Evolutionary conservation across 2,113 vertebrate species (phyloP), one percentile per base, ranked within the genome.

Genomic region (Mesoclemmys tuberculata): DNA sequence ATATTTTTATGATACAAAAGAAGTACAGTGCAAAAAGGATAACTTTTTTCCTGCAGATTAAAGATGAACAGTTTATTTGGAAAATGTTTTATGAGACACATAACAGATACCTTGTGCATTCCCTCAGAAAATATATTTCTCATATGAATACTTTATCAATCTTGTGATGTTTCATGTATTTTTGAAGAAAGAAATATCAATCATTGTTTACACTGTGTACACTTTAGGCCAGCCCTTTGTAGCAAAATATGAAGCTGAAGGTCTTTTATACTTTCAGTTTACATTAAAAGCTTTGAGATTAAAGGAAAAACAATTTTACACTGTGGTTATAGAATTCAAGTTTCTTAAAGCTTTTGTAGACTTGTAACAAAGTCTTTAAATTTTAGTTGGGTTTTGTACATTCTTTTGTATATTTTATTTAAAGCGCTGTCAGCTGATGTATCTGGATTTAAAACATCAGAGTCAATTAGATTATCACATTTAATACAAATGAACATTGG

Each of bases 321-420:
- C 98, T 98, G 98, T 98, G 98, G 97, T 98, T 98, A 98, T 98
- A 91, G 97, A 98, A 98, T 98, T 98, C 97, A 98, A 98, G 98
- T 98, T 98, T 98, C 98, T 98, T 98, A 98, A 98, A 98, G 97
- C 97, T 98, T 98, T 98, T 98, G 96, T 98, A 98, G 98, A 98
- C 98, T 98, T 98, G 98, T 98, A 98, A 98, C 96, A 98, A 89
- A 98, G 98, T 98, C 98, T 98, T 98, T 98, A 98, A 98, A 98
- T 98, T 98, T 98, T 98, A 98, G 98, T 98, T 98, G 98, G 96
- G 89, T 97, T 98, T 98, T 98, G 97, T 98, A 98, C 98, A 98
- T 98, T 98, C 97, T 98, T 98, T 98, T 98, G 97, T 98, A 98
- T 98, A 98, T 98, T 98, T 98, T 98, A 98, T 98, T 98, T 98